Evolutionary conservation across 2,113 vertebrate species (phyloP), one percentile per base, ranked within the genome.

Genomic region (Propithecus coquereli): DNA sequence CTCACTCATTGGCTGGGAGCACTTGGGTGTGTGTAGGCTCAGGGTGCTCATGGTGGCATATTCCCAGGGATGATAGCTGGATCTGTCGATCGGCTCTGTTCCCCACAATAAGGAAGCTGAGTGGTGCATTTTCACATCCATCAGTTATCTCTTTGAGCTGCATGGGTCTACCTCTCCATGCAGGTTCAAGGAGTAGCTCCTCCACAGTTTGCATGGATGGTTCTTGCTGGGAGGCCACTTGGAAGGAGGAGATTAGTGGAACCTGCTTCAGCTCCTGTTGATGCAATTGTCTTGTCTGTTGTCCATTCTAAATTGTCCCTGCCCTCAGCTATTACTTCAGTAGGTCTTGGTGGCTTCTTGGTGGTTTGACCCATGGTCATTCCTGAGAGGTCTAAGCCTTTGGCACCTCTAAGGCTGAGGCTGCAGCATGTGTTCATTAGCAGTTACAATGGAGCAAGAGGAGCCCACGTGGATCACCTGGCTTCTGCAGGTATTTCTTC

Each of bases 1-100:
- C 22, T 52, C 13, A 9, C 59, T 37, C 9, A 3, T 2, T 66
- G 50, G 23, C 57, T 32, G 4, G 16, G 7, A 30, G 34, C 6
- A 73, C 14, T 34, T 23, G 22, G 22, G 8, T 17, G 6, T 43
- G 17, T 4, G 13, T 6, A 25, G 73, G 57, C 30, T 91, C 43
- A 37, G 14, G 2, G 6, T 43, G 37, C 13, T 1, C 11, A 5
- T n/a, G 22, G 18, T 40, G 12, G 22, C n/a, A 3, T 23, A 27
- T 73, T 45, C 23, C 34, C 52, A 63, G 25, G 8, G 8, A 9
- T 8, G 12, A 6, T 23, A 30, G 45, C 54, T 63, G 18, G 27
- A 3, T 5, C 25, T 30, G 66, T 4, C 32, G 3, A 8, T 32
- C 32, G 18, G 13, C 11, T 61, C 20, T 52, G 13, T 23, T 77